Evolutionary conservation across 2,888 invertebrate genomes (phyloP), one percentile per base, ranked within the genome.

Genomic region (Trichogramma evanescens): DNA sequence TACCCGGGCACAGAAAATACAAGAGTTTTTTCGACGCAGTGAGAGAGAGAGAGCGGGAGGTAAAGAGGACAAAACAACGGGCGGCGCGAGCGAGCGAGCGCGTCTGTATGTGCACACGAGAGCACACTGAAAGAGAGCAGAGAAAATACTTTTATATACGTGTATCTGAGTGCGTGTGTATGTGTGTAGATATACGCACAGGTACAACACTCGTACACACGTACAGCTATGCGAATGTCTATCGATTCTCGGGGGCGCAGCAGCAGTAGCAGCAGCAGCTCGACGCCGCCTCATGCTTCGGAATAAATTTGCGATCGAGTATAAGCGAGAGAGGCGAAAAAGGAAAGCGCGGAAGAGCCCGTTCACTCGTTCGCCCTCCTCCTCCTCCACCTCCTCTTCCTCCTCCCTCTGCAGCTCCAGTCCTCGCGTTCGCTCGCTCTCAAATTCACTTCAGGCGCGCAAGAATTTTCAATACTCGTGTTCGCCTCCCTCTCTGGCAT

Each of bases 291-390:
- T 74, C 72, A 26, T 26, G 26, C 26, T 71, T 68, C 70, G 69
- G 74, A 75, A 75, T 75, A 75, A 75, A 75, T 74, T 74, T 72
- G 71, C 74, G 74, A 73, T 73, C 70, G 71, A 54, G 66, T 59
- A 66, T 61, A 63, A 62, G 64, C 58, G 50, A 43, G 50, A 41
- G 42, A 40, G 50, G 39, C 51, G 13, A 54, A 26, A 52, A 58
- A 45, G 52, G 64, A 64, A 65, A 64, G 61, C 60, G 65, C 53
- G 63, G 58, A 60, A 63, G 65, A 66, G 65, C 65, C 26, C 57
- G 46, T 26, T 26, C 26, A 26, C 26, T 26, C 26, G 26, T 26
- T 26, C 26, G 26, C 26, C 26, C 26, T 26, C 26, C 26, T 26
- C 26, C 26, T 26, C 3, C 26, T 26, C 26, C 26, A 26, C 26